Evolutionary conservation across 2,888 invertebrate genomes (phyloP).

Genomic region (Drosophila affinis): DNA sequence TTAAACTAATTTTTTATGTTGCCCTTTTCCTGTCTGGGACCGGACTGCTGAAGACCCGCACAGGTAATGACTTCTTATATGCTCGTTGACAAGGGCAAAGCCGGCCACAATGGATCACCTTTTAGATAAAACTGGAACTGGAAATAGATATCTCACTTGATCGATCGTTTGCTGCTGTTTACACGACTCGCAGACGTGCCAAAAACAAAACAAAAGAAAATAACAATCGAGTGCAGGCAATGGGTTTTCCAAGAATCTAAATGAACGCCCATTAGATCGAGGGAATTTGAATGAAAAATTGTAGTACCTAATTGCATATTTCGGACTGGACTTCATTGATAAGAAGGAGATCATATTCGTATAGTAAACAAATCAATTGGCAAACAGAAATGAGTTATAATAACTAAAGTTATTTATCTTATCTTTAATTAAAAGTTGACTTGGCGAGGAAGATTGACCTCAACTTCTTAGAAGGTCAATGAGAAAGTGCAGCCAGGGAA

Average conservation of each 20-base stretch:
- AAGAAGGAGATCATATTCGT: background rate
- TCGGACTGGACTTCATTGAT: slow-evolving; percentile 20
- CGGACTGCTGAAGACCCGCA: slow-evolving; percentile 43
- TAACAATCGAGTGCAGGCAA: slow-evolving; percentile 2
- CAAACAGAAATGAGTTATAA: background rate
- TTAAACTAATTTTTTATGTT: slow-evolving; percentile 67
- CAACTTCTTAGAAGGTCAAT: background rate
- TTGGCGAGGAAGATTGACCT: background rate
- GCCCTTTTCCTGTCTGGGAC: slow-evolving; percentile 41
- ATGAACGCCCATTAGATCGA: slow-evolving; percentile 14
- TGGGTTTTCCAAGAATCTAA: slow-evolving; percentile 13
- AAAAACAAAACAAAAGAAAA: background rate
- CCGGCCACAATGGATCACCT: slow-evolving; percentile 48
- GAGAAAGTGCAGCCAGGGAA: background rate
- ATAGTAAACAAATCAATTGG: slow-evolving; percentile 29
- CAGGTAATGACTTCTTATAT: slow-evolving; percentile 48
- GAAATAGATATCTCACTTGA: slow-evolving; percentile 47
- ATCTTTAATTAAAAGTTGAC: background rate
- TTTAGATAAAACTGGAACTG: slow-evolving; percentile 29
- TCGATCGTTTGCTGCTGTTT: slow-evolving; percentile 27
- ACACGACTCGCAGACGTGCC: slow-evolving; percentile 19
- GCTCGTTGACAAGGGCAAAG: slow-evolving; percentile 6
- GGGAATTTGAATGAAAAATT: slow-evolving; percentile 18
- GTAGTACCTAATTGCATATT: slow-evolving; percentile 30
- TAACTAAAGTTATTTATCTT: background rate